phyloP scores from a whole-genome alignment of 2,888 invertebrate species.

The Micoletzkya japonica region DNA sequence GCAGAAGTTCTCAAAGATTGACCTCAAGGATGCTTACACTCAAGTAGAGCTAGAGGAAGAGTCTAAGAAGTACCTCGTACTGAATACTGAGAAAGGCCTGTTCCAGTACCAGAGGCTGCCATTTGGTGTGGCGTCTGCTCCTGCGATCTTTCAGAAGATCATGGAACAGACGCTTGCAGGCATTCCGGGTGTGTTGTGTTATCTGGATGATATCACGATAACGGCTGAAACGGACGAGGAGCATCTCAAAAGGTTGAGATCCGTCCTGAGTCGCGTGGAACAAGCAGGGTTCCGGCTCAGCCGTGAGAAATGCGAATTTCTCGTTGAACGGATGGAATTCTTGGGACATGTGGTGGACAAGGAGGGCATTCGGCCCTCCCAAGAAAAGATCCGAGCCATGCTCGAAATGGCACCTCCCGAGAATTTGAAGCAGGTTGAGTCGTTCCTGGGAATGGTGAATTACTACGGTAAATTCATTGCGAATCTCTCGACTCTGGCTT shows the following conservation, averaged over 20 bases:
- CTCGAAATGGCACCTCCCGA: constrained; percentile 46
- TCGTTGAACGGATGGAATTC: constrained; percentile 40
- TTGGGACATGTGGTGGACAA: constrained; percentile 44
- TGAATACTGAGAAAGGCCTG: constrained; percentile 46
- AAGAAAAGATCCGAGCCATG: constrained; percentile 50
- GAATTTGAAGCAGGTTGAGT: constrained; percentile 46
- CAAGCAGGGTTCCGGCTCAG: constrained; percentile 39
- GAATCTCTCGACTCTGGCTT: constrained; percentile 39
- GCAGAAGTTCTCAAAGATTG: constrained; percentile 33
- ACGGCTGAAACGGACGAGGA: constrained; percentile 34
- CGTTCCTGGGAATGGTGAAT: constrained; percentile 54
- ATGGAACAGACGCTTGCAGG: constrained; percentile 45
- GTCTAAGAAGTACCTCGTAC: constrained; percentile 28
- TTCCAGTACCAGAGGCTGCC: constrained; percentile 41
- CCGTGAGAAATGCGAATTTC: constrained; percentile 45
- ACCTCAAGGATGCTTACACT: constrained; percentile 40
- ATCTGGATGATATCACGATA: constrained; percentile 45
- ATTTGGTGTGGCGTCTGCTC: constrained; percentile 48
- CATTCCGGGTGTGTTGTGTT: constrained; percentile 36
- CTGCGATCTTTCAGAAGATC: constrained; percentile 43
- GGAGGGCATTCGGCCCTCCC: constrained; percentile 41
- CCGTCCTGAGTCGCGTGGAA: constrained; percentile 36
- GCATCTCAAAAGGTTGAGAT: constrained; percentile 35
- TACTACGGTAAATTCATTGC: constrained; percentile 56
- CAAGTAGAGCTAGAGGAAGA: constrained; percentile 41